Conservation (phyloP, 1,140 invertebrate species). For the Anoplolepis gracilipes region DNA sequence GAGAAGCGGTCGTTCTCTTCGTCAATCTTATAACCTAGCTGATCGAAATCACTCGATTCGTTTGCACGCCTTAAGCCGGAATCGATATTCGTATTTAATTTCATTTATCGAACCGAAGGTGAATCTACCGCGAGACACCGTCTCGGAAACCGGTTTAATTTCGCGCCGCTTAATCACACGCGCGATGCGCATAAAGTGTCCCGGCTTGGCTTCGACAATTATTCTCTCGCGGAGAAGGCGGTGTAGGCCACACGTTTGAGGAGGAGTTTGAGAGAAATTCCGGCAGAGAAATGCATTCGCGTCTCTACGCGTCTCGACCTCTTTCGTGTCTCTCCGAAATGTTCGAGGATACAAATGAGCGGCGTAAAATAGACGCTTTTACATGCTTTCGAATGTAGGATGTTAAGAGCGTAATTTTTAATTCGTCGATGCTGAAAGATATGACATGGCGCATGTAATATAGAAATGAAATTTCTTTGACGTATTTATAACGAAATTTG, state of each 20-base stretch:
- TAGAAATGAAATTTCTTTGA: slow-evolving; percentile 2
- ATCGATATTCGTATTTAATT: slow-evolving; percentile 68
- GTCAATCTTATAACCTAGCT: not conserved
- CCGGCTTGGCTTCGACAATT: slow-evolving; percentile 37
- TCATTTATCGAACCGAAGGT: slow-evolving; percentile 16
- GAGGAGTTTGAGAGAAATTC: slow-evolving; percentile 13
- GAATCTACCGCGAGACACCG: slow-evolving; percentile 9
- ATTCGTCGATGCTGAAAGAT: not conserved
- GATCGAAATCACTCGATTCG: not conserved
- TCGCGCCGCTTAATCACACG: slow-evolving; percentile 62
- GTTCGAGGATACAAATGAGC: slow-evolving; percentile 23
- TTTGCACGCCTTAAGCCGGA: slow-evolving; percentile 14
- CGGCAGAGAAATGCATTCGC: slow-evolving; percentile 43
- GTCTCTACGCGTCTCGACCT: slow-evolving; percentile 44
- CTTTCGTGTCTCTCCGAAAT: slow-evolving; percentile 46
- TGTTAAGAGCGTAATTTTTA: slow-evolving; percentile 19
- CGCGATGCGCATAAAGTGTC: slow-evolving; percentile 12
- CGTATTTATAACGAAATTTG: too few relatives aligned
- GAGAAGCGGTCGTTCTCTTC: not conserved
- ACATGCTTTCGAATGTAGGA: not conserved
- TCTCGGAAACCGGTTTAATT: slow-evolving; percentile 70
- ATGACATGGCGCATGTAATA: not conserved
- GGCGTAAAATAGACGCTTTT: slow-evolving; percentile 2
- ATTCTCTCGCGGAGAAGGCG: slow-evolving; percentile 40
- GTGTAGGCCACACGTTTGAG: not conserved